A percentile compares a stretch with the other conserved stretches of the same genome.
These are phyloP conservation scores for Aphelinus certus DNA, from an alignment of 1,140 invertebrate genomes.

Conservation along the genomic window DNA sequence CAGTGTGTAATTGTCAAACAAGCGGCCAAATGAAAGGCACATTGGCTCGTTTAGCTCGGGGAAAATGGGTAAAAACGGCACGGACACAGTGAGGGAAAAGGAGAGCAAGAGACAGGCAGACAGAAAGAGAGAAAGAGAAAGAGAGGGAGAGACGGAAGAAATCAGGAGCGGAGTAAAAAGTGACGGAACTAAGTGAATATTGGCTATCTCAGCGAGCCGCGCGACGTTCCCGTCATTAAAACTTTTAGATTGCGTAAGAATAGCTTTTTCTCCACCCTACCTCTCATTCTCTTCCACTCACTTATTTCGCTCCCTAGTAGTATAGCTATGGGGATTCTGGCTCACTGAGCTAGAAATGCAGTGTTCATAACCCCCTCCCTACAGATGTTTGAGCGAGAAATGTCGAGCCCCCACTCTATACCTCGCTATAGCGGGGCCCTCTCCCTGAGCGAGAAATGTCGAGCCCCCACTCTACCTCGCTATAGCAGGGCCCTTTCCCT, in stretches of 20 bases:
- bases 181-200: slow-evolving; percentile 64
- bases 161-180: slow-evolving; percentile 50
- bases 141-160: slow-evolving; percentile 19
- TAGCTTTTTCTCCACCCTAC: slow-evolving; percentile 48
- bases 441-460: too few relatives aligned
- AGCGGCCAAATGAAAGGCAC: background rate
- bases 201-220: slow-evolving; percentile 58
- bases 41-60: slow-evolving; percentile 31
- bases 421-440: too few relatives aligned
- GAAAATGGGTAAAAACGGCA: background rate
- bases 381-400: too few relatives aligned
- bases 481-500: too few relatives aligned
- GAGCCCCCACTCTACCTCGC: too few relatives aligned
- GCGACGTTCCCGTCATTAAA: slow-evolving; percentile 65
- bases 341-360: too few relatives aligned
- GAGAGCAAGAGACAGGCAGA: background rate
- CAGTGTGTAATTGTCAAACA: slow-evolving; percentile 35
- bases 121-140: slow-evolving; percentile 2
- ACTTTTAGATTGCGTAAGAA: slow-evolving; percentile 67
- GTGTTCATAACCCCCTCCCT: too few relatives aligned
- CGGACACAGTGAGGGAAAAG: background rate
- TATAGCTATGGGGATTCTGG: too few relatives aligned
- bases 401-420: too few relatives aligned
- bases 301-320: slow-evolving; percentile 23
- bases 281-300: slow-evolving; percentile 37